Percentiles rank a stretch among this genome's conserved stretches.
These are phyloP conservation scores for Triops longicaudatus DNA, from an alignment of 1,140 invertebrate species.

Conservation along the genomic window DNA sequence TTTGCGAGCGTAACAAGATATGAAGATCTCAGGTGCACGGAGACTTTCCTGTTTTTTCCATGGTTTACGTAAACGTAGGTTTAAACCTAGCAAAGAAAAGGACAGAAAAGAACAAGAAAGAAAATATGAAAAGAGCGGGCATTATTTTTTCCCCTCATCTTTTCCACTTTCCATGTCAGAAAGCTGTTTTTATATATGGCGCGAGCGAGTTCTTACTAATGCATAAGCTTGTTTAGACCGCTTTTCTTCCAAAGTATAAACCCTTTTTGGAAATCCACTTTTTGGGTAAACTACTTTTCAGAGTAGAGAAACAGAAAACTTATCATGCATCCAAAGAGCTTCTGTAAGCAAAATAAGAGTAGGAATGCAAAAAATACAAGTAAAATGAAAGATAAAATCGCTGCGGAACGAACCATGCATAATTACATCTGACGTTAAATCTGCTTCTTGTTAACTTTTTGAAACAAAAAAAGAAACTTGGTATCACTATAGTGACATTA, in stretches of 20 bases:
- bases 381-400: neutral
- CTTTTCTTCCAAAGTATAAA: neutral
- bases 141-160: neutral
- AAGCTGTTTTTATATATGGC: neutral
- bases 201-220: neutral
- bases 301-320: neutral
- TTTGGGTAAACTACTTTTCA: neutral
- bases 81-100: too few species aligned
- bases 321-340: neutral
- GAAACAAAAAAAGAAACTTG: too few species aligned
- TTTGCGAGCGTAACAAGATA: neutral
- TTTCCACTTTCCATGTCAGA: neutral
- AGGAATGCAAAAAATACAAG: neutral
- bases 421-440: too few species aligned
- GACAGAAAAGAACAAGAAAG: neutral
- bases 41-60: too few species aligned
- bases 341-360: neutral
- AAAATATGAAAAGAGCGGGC: neutral
- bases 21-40: too few species aligned
- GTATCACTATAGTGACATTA: too few species aligned
- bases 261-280: neutral
- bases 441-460: too few species aligned
- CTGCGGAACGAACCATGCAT: too few species aligned
- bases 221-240: slow-evolving; percentile 2
- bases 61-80: too few species aligned